phyloP scores from a whole-genome alignment of 2,888 invertebrate species.

The Creontiades dilutus region DNA sequence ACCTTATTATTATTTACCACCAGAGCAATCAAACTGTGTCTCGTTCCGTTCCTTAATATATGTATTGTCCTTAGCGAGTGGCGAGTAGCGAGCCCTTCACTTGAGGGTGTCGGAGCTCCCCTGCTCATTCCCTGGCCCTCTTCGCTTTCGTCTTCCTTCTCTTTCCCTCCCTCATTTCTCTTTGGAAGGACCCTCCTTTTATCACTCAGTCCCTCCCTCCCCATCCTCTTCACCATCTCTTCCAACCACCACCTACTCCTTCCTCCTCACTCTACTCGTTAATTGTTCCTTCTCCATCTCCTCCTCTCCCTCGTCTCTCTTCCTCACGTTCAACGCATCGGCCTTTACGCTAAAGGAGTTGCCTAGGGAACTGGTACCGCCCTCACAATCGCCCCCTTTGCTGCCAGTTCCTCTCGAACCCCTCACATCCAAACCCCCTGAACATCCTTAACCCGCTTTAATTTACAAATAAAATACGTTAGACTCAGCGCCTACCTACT shows the following conservation, averaged over 20 bases:
- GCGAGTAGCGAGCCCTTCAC: no score
- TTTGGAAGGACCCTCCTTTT: constrained; percentile 59
- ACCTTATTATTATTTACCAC: no score
- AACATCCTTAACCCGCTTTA: no score
- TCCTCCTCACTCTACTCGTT: constrained; percentile 61
- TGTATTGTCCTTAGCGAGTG: no score
- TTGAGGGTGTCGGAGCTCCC: no score
- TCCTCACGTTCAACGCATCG: not conserved
- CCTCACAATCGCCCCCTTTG: constrained; percentile 54
- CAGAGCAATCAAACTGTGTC: no score
- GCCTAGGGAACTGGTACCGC: constrained; percentile 62
- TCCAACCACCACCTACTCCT: no score
- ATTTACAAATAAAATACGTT: constrained; percentile 65
- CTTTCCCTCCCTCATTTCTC: constrained; percentile 49
- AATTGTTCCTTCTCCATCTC: constrained; percentile 65
- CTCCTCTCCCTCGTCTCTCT: constrained; percentile 6
- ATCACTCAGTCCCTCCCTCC: constrained; percentile 43
- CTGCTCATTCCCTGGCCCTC: no score
- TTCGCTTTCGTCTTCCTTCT: not conserved
- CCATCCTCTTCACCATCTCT: not conserved
- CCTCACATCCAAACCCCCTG: constrained; percentile 12
- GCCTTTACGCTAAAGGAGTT: constrained; percentile 54
- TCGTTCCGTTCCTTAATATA: no score
- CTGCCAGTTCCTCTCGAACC: constrained; percentile 26
- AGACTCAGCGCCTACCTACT: no score